Conservation (phyloP, 2,113 vertebrate species). For the Acrocephalus kingi region DNA sequence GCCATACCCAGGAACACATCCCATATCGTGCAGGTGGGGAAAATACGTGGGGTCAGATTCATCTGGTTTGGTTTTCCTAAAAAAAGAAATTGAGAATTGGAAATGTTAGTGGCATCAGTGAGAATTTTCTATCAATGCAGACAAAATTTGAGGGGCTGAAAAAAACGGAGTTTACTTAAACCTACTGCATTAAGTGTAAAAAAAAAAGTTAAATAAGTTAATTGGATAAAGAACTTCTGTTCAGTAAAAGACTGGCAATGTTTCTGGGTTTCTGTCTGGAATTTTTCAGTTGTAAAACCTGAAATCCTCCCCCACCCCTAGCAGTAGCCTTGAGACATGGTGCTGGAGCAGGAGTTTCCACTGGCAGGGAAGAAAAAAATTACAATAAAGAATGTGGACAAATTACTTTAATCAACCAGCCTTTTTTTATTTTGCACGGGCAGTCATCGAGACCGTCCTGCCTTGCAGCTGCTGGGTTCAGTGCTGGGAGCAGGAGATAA, state of each 20-base stretch:
- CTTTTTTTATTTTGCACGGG: not conserved
- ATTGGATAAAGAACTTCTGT: not conserved
- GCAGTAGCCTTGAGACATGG: not conserved
- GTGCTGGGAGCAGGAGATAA: not conserved
- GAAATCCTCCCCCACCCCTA: constrained; percentile 12
- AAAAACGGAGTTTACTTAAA: not conserved
- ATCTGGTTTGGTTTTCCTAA: not conserved
- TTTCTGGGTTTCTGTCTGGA: constrained; percentile 19
- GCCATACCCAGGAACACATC: not conserved
- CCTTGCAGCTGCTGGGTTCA: not conserved
- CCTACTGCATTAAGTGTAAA: not conserved
- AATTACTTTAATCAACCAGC: not conserved
- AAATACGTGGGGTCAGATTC: not conserved
- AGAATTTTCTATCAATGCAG: not conserved
- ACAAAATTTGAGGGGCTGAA: not conserved
- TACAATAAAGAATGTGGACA: not conserved
- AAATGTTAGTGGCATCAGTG: fast-evolving
- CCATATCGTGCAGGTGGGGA: not conserved
- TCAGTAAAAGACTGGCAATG: not conserved
- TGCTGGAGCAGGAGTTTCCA: not conserved
- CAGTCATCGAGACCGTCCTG: not conserved
- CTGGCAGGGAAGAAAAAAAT: not conserved
- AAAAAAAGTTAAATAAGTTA: not conserved
- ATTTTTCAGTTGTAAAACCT: constrained; percentile 46
- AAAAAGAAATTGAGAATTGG: not conserved